Base-by-base conservation (phyloP, 2,888 invertebrate genomes). In the Stenichneumon culpator region DNA sequence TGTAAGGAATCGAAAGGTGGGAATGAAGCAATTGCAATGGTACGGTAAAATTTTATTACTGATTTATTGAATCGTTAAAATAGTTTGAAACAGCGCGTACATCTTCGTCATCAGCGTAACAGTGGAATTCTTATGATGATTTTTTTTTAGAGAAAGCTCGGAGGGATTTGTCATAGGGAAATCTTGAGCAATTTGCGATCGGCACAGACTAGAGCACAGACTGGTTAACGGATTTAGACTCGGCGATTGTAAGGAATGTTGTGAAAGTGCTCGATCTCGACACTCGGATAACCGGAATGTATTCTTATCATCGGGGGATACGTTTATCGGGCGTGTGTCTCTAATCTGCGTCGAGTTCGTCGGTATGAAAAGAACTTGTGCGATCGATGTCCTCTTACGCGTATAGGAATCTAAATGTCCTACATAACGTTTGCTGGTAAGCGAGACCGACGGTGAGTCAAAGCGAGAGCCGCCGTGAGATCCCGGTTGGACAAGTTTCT, bases 51-150 rank as follows among this genome's bases (percentile, higher is more conserved):
- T 87, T 91, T 90, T 90, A 89, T 90, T 88, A 89, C 82, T 89
- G 88, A 92, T 92, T 92, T 90, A 91, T 92, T 92, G 91, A 91
- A 91, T 91, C 90, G 88, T 91, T 91, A 90, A 92, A 93, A 92
- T 92, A 92, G 88, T 90, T 90, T 89, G 87, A 89, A 92, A 91
- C 90, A 91, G 90, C 90, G 90, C 90, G 89, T 86, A 88, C 90
- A 91, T 86, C 87, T 87, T 91, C 88, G 87, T 90, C 89, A 88
- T 89, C 90, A 89, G 91, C 88, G 87, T 90, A 91, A 90, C 87
- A 89, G 86, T 89, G 87, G 87, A 88, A 88, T 89, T 89, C 89
- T 87, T 72, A 79, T 47, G 68, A 79, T 82, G 78, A 81, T 44
- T 44, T 44, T 77, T 47, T 16, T 47, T 47, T 77, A 74, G 79